Percentiles rank a stretch among this genome's conserved stretches.
Evolutionary conservation across 2,797 vertebrate species (phyloP).

Genomic region (Neosilurus hyrtlii): DNA sequence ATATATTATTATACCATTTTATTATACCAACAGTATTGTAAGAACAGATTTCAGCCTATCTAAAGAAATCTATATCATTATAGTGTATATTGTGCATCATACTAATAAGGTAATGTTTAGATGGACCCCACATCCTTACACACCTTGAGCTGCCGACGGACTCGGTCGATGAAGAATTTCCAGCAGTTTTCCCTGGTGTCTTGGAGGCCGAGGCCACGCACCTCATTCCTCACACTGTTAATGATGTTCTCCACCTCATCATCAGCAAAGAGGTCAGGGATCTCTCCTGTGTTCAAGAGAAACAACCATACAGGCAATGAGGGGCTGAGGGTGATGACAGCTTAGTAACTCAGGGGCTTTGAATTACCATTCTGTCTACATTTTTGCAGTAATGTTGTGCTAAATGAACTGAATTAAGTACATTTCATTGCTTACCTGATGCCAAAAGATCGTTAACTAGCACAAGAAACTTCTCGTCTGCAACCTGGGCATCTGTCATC

Average conservation of each 20-base stretch:
- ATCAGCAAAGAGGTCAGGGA: slow-evolving; percentile 88
- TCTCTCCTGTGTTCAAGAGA: slow-evolving; percentile 80
- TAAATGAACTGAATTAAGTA: not conserved
- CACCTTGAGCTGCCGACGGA: slow-evolving; percentile 89
- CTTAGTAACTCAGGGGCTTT: not conserved
- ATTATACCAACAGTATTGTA: not conserved
- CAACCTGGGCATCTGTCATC: slow-evolving; percentile 90
- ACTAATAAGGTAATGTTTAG: not conserved
- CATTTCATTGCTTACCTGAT: slow-evolving; percentile 75
- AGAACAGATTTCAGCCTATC: not conserved
- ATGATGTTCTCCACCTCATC: slow-evolving; percentile 90
- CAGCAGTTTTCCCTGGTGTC: slow-evolving; percentile 90
- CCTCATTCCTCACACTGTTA: slow-evolving; percentile 80
- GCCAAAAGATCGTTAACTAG: slow-evolving; percentile 93
- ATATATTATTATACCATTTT: not conserved
- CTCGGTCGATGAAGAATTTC: slow-evolving; percentile 91
- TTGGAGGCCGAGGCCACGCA: slow-evolving; percentile 78
- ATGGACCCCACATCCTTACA: slow-evolving; percentile 3
- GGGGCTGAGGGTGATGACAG: slow-evolving; percentile 18
- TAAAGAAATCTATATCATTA: not conserved
- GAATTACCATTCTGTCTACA: slow-evolving; percentile 25
- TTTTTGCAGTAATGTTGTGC: not conserved
- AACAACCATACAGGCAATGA: slow-evolving; percentile 22
- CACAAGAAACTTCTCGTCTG: slow-evolving; percentile 91
- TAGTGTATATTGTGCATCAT: not conserved